A percentile compares a stretch with the other conserved stretches of the same genome.
phyloP scores from a whole-genome alignment of 1,140 invertebrate genomes.

The Dysdera silvatica region DNA sequence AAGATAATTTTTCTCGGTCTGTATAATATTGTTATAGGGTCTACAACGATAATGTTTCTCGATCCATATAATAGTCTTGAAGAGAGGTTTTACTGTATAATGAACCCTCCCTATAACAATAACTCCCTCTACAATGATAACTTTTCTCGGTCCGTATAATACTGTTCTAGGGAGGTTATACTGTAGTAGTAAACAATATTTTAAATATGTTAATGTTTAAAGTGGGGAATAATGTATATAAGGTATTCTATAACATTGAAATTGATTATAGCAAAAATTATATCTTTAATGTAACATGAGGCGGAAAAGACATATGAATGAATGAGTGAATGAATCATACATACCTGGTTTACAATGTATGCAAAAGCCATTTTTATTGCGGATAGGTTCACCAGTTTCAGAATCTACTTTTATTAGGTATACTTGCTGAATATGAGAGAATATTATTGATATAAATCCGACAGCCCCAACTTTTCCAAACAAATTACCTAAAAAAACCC shows the following conservation, averaged over 20 bases:
- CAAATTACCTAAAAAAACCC: constrained; percentile 73
- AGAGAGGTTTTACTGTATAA: too few species aligned
- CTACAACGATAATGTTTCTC: too few species aligned
- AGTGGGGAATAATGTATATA: background rate
- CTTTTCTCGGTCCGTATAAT: too few species aligned
- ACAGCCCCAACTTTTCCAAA: constrained; percentile 87
- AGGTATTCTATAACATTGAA: background rate
- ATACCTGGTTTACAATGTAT: constrained; percentile 49
- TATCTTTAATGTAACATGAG: background rate
- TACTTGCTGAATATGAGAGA: constrained; percentile 72
- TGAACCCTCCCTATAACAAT: too few species aligned
- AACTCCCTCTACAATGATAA: too few species aligned
- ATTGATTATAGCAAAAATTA: background rate
- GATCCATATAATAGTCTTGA: too few species aligned
- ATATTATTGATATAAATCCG: constrained; percentile 83
- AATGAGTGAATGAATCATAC: background rate
- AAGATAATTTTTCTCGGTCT: too few species aligned
- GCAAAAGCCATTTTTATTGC: constrained; percentile 50
- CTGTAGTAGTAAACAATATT: background rate
- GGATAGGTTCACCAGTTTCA: constrained; percentile 44
- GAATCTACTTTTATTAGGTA: constrained; percentile 55
- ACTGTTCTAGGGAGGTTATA: too few species aligned
- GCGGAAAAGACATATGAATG: background rate
- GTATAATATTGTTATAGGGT: too few species aligned
- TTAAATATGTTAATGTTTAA: background rate